A percentile compares a stretch with the other conserved stretches of the same genome.
Conservation (phyloP, 2,113 vertebrate genomes). For the Paradisaea rubra region DNA sequence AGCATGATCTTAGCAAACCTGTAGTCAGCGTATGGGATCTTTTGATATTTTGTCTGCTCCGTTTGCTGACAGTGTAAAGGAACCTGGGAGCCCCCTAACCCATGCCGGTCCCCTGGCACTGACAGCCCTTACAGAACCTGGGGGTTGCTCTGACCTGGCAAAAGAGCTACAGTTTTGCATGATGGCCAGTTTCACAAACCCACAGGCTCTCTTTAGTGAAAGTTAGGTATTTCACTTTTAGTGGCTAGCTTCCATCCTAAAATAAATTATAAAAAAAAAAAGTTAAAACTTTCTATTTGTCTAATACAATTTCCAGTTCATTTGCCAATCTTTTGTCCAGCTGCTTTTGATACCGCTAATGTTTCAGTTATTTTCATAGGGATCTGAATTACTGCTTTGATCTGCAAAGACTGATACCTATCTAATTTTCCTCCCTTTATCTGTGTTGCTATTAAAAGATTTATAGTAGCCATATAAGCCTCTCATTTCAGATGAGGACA, state of each 20-base stretch:
- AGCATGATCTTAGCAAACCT: not conserved
- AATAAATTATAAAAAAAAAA: not conserved
- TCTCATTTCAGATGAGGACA: conserved; percentile 31
- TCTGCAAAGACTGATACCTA: conserved; percentile 16
- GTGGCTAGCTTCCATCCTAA: not conserved
- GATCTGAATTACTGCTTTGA: conserved; percentile 23
- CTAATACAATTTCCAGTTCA: not conserved
- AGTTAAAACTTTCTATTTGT: not conserved
- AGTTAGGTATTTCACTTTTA: not conserved
- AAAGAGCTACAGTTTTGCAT: not conserved
- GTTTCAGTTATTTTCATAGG: conserved; percentile 35
- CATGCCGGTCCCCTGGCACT: not conserved
- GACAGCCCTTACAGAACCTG: not conserved
- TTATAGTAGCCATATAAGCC: conserved; percentile 1
- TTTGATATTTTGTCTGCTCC: not conserved
- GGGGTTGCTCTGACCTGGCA: not conserved
- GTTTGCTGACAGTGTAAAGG: not conserved
- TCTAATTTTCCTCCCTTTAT: conserved; percentile 44
- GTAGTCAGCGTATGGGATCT: not conserved
- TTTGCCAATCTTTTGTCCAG: not conserved
- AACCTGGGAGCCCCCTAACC: not conserved
- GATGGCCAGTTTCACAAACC: not conserved
- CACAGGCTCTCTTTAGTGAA: not conserved
- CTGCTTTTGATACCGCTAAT: not conserved
- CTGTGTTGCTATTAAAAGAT: conserved; percentile 48